Base-by-base conservation (phyloP, 1,140 invertebrate genomes). In the Mya arenaria region DNA sequence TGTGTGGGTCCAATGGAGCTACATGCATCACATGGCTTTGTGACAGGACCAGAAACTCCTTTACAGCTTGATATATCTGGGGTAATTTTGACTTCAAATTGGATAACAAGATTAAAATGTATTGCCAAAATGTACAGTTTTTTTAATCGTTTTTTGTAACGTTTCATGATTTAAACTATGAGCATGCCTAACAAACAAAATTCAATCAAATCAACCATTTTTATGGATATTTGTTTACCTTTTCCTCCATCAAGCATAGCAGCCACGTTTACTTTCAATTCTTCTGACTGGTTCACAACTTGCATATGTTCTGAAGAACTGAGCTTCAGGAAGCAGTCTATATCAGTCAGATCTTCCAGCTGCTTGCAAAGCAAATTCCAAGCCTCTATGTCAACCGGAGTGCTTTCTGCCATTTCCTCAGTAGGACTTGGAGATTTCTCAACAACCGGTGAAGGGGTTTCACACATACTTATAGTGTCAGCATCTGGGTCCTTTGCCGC, bases 311-410 rank as follows among this genome's bases (percentile, higher is more conserved):
- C 69, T 39, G 44, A 23, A 39, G 79, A 68, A 32, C 75, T 65
- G n/a, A 82, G 52, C 4, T 73, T 73, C 15, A 94, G 83, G n/a
- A 94, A 85, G 63, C 90, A 90, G 86, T 95, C 95, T 5, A 99
- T 92, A 65, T 97, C 94, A 5, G 97, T 95, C 44, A 98, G 94
- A 92, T 98, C 97, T 91, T 98, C 97, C 75, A 98, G 93, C 93
- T 98, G 97, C 79, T 96, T 96, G 28, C 97, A 96, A 10, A 98
- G 92, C 36, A 97, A 91, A 28, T 96, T 96, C 96, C 97, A 98
- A 89, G 96, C 95, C 75, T 97, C 96, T 85, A 95, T 95, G 89
- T 98, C 97, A 81, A 96, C 95, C 19, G 96, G 96, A 25, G 98
- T 94, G 75, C 95, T 95, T 92, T 98, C 97, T 96, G 96, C 98